Evolutionary conservation across 1,140 invertebrate genomes (phyloP), one percentile per base, ranked within the genome.

Genomic region (Penaeus japonicus): DNA sequence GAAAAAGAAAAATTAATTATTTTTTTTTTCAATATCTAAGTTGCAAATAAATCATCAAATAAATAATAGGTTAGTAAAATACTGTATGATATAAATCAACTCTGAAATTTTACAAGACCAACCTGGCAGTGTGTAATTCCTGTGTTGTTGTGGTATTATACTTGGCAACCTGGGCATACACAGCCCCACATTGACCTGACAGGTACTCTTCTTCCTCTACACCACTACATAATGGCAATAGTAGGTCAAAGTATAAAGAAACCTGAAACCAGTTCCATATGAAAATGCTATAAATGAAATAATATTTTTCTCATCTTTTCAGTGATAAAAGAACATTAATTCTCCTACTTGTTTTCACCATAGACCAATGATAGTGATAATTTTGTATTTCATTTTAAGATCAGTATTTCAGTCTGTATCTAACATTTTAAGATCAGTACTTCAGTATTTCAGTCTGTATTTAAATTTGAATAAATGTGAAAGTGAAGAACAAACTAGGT

Each of bases 241-340:
- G 91, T 2, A 94, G 91, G 91, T 94, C 94, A 91, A 93, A 94
- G 91, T 93, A 94, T 39, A 94, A 90, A 0, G 93, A 94, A 18
- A 94, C 89, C 93, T 94, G 89, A 12, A 47, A 47, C 4, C 47
- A 47, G 15, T 47, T 47, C 10, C 47, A 47, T 47, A 47, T 7
- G 5, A 47, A 47, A 47, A 47, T 47, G 10, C 47, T 12, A 12
- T 47, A 47, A 47, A 47, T 47, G 47, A 7, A 7, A 15, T 47
- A 15, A 12, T 15, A 47, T 47, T 7, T 47, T 47, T 47, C 47
- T 7, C 10, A 47, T 47, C 47, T 47, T 47, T 15, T 47, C n/a
- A 65, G 10, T 4, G 30, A 78, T 62, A n/a, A 35, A 84, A 35
- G 32, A n/a, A 65, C 17, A 30, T 10, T 39, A 4, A 39, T 39